Percentiles rank a stretch among this genome's conserved stretches.
These are phyloP conservation scores for Apotomis turbidana DNA, from an alignment of 2,888 invertebrate genomes.

Conservation along the genomic window DNA sequence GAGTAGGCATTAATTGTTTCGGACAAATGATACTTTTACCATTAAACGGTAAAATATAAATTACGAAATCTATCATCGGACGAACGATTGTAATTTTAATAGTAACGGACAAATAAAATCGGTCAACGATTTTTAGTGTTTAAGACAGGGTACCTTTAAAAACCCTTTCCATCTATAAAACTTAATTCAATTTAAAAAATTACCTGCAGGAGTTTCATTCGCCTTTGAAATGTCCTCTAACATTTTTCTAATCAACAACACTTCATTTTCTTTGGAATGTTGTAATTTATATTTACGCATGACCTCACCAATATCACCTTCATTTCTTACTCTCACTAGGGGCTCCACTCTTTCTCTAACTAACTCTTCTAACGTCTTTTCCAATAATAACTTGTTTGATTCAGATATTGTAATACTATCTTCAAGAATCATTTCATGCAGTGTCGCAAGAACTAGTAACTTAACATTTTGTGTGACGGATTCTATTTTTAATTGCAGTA, in stretches of 20 bases:
- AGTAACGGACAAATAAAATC: too few species aligned
- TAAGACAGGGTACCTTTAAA: too few species aligned
- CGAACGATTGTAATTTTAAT: too few species aligned
- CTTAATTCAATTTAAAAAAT: not conserved
- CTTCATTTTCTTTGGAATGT: conserved; percentile 5
- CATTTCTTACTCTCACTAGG: not conserved
- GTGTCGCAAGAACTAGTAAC: not conserved
- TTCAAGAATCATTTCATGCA: conserved; percentile 10
- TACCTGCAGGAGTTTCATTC: not conserved
- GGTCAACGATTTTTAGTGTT: too few species aligned
- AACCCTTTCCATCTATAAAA: not conserved
- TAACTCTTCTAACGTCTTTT: not conserved
- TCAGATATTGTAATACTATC: conserved; percentile 5
- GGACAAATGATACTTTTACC: too few species aligned
- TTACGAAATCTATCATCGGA: too few species aligned
- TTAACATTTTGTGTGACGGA: conserved; percentile 9
- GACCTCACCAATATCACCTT: not conserved
- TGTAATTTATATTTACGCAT: conserved; percentile 1
- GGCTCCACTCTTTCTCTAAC: conserved; percentile 14
- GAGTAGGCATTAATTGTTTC: too few species aligned
- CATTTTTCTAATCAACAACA: not conserved
- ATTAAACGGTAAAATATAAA: too few species aligned
- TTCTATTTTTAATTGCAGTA: not conserved
- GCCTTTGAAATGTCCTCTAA: not conserved
- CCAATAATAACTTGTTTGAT: not conserved